Evolutionary conservation across 1,140 invertebrate species (phyloP), one percentile per base, ranked within the genome.

Genomic region (Rhynchophorus ferrugineus): DNA sequence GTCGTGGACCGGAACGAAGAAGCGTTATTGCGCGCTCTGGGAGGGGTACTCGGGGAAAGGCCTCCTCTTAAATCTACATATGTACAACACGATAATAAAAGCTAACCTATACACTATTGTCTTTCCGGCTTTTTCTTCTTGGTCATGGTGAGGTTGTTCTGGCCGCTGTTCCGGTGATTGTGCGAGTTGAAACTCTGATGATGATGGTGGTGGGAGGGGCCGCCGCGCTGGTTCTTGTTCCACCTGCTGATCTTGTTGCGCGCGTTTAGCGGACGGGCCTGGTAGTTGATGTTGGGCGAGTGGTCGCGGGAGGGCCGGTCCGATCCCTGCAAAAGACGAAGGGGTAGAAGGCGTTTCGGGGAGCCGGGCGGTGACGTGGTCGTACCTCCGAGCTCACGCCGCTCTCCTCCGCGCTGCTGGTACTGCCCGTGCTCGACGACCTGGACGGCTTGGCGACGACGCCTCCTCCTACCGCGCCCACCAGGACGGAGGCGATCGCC

Each of bases 321-420:
- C 3, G 64, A 68, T 13, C 64, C 64, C 65, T 67, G 33, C 8
- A 59, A 60, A 42, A 42, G n/a, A 47, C 8, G 1, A 33, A 44
- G 8, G 19, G 20, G 14, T 42, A 19, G 1, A 37, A 14, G 11
- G 29, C 42, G 20, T 8, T 44, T 6, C 11, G n/a, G n/a, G n/a
- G n/a, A n/a, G n/a, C n/a, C n/a, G n/a, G n/a, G n/a, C n/a, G n/a
- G n/a, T n/a, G n/a, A n/a, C n/a, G n/a, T n/a, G n/a, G 9, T 39
- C 56, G 61, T 55, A 66, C 65, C 50, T 68, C 66, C 44, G 66
- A 68, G 59, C 64, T 68, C 29, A 50, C 64, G 7, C 46, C 65
- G 49, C 65, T 66, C 14, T 67, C 65, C 9, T 65, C 66, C 8
- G 63, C 58, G 18, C 66, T 67, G n/a, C 62, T 62, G 0, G 67